Evolutionary conservation across 2,113 vertebrate species (phyloP).

Genomic region (Indri indri): DNA sequence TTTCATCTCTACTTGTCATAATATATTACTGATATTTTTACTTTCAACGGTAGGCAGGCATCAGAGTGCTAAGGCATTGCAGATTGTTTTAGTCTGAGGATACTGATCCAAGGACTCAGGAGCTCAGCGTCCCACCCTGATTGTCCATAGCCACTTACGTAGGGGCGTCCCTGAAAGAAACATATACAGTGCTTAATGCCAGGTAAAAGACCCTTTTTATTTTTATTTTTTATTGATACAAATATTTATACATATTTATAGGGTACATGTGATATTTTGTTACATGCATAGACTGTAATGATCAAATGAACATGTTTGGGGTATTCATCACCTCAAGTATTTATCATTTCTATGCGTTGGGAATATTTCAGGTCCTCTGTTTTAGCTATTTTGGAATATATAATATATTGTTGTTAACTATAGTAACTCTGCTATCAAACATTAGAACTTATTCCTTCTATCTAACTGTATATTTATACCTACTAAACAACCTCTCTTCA

Average conservation of each 20-base stretch:
- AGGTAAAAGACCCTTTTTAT: too few species aligned
- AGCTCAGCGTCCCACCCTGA: too few species aligned
- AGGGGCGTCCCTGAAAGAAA: not conserved
- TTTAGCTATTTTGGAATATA: not conserved
- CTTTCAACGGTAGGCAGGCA: too few species aligned
- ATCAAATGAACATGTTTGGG: not conserved
- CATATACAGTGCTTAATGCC: not conserved
- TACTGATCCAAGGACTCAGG: too few species aligned
- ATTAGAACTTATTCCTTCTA: not conserved
- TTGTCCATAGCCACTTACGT: too few species aligned
- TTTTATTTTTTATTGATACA: too few species aligned
- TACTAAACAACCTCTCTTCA: not conserved
- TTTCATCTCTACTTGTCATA: too few species aligned
- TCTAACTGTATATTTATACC: not conserved
- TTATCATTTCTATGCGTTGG: not conserved
- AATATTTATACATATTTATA: too few species aligned
- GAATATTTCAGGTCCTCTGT: not conserved
- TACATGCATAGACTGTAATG: not conserved
- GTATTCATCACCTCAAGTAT: not conserved
- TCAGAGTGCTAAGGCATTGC: too few species aligned
- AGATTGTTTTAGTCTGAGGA: too few species aligned
- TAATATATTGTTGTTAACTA: not conserved
- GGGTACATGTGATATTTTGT: not conserved
- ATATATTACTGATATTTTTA: too few species aligned
- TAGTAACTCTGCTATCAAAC: not conserved